A percentile compares a stretch with the other conserved stretches of the same genome.
phyloP scores from a whole-genome alignment of 2,113 vertebrate species.

The Macrotis lagotis region DNA sequence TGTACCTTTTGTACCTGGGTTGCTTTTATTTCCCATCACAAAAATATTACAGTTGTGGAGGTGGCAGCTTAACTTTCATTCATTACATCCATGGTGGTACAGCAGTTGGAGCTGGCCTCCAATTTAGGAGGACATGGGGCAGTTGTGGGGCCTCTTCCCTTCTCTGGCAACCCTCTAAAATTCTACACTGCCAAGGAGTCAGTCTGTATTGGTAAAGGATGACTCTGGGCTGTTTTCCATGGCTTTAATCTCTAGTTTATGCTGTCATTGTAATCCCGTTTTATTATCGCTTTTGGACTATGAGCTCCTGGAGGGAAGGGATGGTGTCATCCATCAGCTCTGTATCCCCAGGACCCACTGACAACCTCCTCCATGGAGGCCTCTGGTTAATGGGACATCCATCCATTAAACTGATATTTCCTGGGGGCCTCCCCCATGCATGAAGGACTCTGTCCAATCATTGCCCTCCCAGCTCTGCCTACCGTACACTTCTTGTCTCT shows the following conservation, averaged over 20 bases:
- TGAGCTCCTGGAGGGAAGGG: background rate
- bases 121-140: too few species aligned
- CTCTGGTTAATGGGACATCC: background rate
- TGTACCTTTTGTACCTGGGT: background rate
- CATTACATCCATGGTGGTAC: background rate
- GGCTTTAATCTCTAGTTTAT: background rate
- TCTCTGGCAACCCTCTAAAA: background rate
- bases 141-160: background rate
- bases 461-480: background rate
- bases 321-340: background rate
- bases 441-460: background rate
- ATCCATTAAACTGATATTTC: background rate
- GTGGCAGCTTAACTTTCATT: background rate
- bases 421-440: background rate
- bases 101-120: background rate
- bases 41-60: background rate
- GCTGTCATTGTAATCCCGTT: background rate
- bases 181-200: background rate
- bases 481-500: constrained; percentile 38
- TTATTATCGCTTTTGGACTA: background rate
- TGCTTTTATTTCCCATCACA: background rate
- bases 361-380: background rate
- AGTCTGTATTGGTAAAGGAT: too few species aligned
- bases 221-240: background rate
- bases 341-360: background rate